Conservation (phyloP, 2,888 invertebrate species). For the Cephus pygmeus region DNA sequence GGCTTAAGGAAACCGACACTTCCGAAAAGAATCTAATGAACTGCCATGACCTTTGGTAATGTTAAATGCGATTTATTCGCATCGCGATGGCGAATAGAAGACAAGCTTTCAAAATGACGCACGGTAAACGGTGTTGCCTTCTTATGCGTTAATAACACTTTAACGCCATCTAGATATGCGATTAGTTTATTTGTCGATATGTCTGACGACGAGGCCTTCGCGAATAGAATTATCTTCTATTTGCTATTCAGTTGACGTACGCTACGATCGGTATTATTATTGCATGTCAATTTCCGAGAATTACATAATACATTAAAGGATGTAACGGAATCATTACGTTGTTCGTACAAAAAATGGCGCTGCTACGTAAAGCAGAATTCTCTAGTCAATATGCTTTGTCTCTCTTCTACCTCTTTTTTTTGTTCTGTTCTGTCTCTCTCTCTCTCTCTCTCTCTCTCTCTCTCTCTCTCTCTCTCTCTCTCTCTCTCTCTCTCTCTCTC, state of each 20-base stretch:
- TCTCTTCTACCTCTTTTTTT: neutral
- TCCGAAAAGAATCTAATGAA: constrained; percentile 24
- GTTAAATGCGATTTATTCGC: neutral
- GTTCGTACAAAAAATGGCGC: neutral
- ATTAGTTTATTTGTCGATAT: neutral
- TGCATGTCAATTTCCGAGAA: neutral
- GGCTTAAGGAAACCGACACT: neutral
- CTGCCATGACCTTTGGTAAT: constrained; percentile 62
- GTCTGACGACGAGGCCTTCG: neutral
- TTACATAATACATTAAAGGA: neutral
- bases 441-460: too few species aligned
- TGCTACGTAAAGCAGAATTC: neutral
- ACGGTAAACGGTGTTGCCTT: neutral
- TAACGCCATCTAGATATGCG: neutral
- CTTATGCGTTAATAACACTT: neutral
- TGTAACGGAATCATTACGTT: neutral
- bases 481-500: neutral
- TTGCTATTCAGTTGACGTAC: neutral
- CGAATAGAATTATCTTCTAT: neutral
- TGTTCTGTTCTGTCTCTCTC: too few species aligned
- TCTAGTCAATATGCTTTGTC: neutral
- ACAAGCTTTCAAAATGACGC: neutral
- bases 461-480: too few species aligned
- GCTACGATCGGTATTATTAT: neutral
- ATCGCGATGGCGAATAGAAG: neutral